phyloP scores from a whole-genome alignment of 2,113 vertebrate genomes.

The Caranx ignobilis region DNA sequence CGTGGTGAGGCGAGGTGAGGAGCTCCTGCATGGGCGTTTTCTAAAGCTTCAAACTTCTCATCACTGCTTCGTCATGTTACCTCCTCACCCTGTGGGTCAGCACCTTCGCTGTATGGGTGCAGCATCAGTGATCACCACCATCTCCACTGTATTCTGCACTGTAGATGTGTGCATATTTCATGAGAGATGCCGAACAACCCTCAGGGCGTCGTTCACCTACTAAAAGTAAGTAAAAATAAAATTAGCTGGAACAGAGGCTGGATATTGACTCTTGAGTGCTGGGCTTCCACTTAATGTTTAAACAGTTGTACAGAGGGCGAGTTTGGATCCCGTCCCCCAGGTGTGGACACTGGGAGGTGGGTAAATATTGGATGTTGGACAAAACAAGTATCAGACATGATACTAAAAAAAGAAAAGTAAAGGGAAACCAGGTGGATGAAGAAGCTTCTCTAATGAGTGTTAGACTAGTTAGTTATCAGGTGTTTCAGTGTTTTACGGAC shows the following conservation, averaged over 20 bases:
- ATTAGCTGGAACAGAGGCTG: not conserved
- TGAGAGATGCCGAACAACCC: slow-evolving; percentile 2
- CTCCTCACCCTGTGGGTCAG: not conserved
- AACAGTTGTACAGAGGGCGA: not conserved
- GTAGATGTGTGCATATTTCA: not conserved
- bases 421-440: not conserved
- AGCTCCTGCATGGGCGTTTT: slow-evolving; percentile 10
- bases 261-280: not conserved
- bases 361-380: not conserved
- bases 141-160: not conserved
- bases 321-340: not conserved
- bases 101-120: not conserved
- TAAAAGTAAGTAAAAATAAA: slow-evolving; percentile 1
- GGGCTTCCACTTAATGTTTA: not conserved
- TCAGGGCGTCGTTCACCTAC: not conserved
- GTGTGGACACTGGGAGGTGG: not conserved
- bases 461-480: not conserved
- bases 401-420: not conserved
- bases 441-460: not conserved
- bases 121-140: not conserved
- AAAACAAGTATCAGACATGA: not conserved
- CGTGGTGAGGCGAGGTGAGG: not conserved
- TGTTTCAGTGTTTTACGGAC: not conserved
- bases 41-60: not conserved
- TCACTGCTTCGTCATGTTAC: not conserved